Evolutionary conservation across 2,797 vertebrate genomes (phyloP).

Genomic region (Sandelia bainsii): DNA sequence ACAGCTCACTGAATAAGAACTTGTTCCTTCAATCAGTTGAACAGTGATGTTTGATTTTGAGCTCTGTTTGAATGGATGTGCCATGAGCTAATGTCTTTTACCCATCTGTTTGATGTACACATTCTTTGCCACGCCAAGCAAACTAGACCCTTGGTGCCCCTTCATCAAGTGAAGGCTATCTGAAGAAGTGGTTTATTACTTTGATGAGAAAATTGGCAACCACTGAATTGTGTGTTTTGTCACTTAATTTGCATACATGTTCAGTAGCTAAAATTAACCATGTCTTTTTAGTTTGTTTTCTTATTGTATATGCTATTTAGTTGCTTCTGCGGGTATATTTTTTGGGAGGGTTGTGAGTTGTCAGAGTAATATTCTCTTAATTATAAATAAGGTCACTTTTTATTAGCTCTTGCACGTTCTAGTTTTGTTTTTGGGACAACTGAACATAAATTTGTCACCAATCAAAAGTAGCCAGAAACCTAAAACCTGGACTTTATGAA

Average conservation of each 20-base stretch:
- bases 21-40: constrained; percentile 61
- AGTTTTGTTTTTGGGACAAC: constrained; percentile 57
- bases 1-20: constrained; percentile 69
- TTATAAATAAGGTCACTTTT: constrained; percentile 71
- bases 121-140: constrained; percentile 72
- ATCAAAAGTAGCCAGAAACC: constrained; percentile 45
- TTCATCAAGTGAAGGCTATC: constrained; percentile 77
- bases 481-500: constrained; percentile 29
- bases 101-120: constrained; percentile 70
- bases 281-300: constrained; percentile 70
- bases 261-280: constrained; percentile 73
- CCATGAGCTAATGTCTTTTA: constrained; percentile 75
- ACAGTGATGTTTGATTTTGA: constrained; percentile 65
- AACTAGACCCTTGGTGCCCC: constrained; percentile 65
- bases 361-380: constrained; percentile 54
- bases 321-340: constrained; percentile 69
- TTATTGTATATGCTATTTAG: constrained; percentile 75
- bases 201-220: constrained; percentile 67
- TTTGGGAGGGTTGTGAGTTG: constrained; percentile 45
- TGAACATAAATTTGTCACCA: constrained; percentile 35
- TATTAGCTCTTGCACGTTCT: constrained; percentile 57
- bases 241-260: constrained; percentile 73
- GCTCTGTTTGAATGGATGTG: constrained; percentile 75
- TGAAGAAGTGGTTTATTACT: constrained; percentile 67
- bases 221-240: constrained; percentile 70